phyloP scores from a whole-genome alignment of 2,797 vertebrate species.

The Pseudopleuronectes americanus region DNA sequence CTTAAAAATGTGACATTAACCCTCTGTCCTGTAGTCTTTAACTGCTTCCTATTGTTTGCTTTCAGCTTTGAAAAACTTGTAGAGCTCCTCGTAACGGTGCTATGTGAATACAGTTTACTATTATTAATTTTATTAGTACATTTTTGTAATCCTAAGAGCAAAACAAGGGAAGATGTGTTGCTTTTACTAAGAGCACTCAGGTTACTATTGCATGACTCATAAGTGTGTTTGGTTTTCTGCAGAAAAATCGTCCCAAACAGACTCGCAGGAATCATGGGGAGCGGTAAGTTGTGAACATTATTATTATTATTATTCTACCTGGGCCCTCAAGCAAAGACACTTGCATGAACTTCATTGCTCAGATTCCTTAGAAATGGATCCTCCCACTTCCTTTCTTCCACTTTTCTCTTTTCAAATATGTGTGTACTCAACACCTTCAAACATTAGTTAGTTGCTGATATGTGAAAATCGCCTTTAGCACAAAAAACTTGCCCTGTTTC shows the following conservation, averaged over 20 bases:
- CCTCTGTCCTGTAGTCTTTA: too few species aligned
- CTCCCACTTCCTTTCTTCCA: neutral
- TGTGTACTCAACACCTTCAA: conserved; percentile 8
- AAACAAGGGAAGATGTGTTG: too few species aligned
- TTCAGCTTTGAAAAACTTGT: too few species aligned
- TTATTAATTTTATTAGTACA: too few species aligned
- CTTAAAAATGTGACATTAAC: too few species aligned
- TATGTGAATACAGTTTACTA: too few species aligned
- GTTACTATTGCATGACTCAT: neutral
- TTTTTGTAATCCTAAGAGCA: too few species aligned
- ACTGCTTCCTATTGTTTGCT: too few species aligned
- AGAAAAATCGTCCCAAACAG: conserved; percentile 59
- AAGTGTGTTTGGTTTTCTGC: conserved; percentile 42
- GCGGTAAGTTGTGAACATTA: conserved; percentile 63
- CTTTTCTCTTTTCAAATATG: neutral
- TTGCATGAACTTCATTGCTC: neutral
- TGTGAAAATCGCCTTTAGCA: conserved; percentile 5
- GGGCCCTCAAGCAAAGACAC: neutral
- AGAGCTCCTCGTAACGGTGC: too few species aligned
- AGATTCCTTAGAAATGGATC: neutral
- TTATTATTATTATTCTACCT: neutral
- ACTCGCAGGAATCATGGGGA: conserved; percentile 73
- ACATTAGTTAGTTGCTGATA: neutral
- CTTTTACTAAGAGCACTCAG: too few species aligned
- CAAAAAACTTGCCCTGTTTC: conserved; percentile 11